Percentiles rank a stretch among this genome's conserved stretches.
phyloP scores from a whole-genome alignment of 2,888 invertebrate species.

The Protophormia terraenovae region DNA sequence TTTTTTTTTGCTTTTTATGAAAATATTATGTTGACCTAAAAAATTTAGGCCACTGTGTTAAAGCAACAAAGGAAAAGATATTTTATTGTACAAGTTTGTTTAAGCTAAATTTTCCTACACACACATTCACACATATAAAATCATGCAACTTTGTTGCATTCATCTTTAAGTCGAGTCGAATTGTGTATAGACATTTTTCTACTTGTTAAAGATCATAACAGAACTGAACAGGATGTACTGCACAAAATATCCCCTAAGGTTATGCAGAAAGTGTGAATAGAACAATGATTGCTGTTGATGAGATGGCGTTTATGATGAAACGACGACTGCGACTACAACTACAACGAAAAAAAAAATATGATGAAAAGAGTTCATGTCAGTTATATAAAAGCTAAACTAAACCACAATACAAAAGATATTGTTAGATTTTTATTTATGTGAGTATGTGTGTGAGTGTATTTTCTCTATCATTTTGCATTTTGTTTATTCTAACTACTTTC shows the following conservation, averaged over 20 bases:
- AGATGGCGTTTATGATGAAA: slow-evolving; percentile 59
- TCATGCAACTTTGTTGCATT: slow-evolving; percentile 50
- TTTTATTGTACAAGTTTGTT: slow-evolving; percentile 43
- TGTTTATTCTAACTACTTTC: slow-evolving; percentile 51
- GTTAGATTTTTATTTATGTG: slow-evolving; percentile 25
- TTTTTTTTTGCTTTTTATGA: background rate
- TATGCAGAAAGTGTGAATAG: slow-evolving; percentile 68
- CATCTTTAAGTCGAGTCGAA: slow-evolving; percentile 2
- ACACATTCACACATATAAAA: slow-evolving; percentile 1
- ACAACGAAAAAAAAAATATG: background rate
- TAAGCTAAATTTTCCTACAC: slow-evolving; percentile 24
- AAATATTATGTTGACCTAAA: slow-evolving; percentile 49
- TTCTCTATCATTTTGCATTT: slow-evolving; percentile 37
- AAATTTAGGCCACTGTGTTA: slow-evolving; percentile 64
- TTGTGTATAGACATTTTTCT: slow-evolving; percentile 35
- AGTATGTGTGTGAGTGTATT: no score
- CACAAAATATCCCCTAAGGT: slow-evolving; percentile 61
- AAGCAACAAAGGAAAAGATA: slow-evolving; percentile 34
- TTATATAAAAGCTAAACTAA: slow-evolving; percentile 58
- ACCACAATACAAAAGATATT: slow-evolving; percentile 62
- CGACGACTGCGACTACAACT: background rate
- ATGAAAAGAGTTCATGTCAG: slow-evolving; percentile 62
- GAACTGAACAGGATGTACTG: slow-evolving; percentile 65
- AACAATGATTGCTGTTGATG: slow-evolving; percentile 64
- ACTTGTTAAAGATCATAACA: slow-evolving; percentile 60